Base-by-base conservation (phyloP, 2,797 vertebrate species). In the Enteromius thamalakanensis region DNA sequence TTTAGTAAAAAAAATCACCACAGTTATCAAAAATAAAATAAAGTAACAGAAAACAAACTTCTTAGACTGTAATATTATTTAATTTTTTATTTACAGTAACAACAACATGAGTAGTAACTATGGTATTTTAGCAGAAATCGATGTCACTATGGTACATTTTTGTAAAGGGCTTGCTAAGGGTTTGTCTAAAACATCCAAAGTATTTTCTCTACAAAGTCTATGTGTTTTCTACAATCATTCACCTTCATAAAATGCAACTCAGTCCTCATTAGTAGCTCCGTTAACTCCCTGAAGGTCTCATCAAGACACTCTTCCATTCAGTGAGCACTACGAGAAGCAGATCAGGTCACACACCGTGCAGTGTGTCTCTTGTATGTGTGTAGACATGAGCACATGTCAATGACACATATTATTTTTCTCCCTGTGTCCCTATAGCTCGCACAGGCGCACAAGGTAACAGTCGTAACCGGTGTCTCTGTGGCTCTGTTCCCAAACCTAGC, bases 401-500 rank as follows among this genome's bases (percentile, higher is more conserved):
- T 74, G 74, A 81, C 65, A 65, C 83, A 26, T 86, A 87, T 90
- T 91, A 55, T 85, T 93, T 87, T 92, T 89, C 89, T 92, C 82
- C 84, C 89, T 72, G 86, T 92, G 93, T 93, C 90, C 75, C 75
- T 78, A 70, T 94, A 99, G 97, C 98, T 99, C 88, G 96, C 97
- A 90, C 97, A 97, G 96, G 97, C 97, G 91, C 94, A 98, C 91
- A 97, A 98, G 97, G 98, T 99, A 97, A 98, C 94, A 89, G 89
- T 85, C 84, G 81, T 76, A 82, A 82, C 81, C 81, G 89, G 81
- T 82, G 81, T 82, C 72, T 93, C 79, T 69, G 89, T 49, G 71
- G 81, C 81, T 82, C 81, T 68, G 72, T 82, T 76, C 62, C 72
- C 26, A 82, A 82, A 82, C 51, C 72, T 82, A 82, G 62, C 26